Percentiles rank a stretch among this genome's conserved stretches.
phyloP scores from a whole-genome alignment of 2,888 invertebrate genomes.

The Meiosimyza platycephala region DNA sequence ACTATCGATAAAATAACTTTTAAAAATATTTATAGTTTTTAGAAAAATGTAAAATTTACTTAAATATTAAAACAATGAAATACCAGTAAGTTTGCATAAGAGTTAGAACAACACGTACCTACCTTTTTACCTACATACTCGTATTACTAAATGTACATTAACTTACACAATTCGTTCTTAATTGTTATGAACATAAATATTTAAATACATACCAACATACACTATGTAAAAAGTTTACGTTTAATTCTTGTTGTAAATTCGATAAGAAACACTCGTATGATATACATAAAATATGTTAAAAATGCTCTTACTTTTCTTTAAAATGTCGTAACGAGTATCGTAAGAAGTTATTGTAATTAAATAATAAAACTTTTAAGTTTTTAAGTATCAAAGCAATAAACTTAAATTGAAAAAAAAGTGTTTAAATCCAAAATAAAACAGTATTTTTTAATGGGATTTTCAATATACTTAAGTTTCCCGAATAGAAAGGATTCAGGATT shows the following conservation, averaged over 20 bases:
- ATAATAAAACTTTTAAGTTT: background rate
- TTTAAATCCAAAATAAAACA: background rate
- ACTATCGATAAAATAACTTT: slow-evolving; percentile 1
- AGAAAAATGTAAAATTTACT: no score
- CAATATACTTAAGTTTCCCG: background rate
- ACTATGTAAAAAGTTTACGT: background rate
- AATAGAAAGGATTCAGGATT: no score
- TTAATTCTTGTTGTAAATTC: slow-evolving; percentile 7
- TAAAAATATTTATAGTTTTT: no score
- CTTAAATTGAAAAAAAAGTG: background rate
- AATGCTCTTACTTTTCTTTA: slow-evolving; percentile 21
- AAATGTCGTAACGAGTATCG: no score
- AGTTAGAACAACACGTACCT: background rate
- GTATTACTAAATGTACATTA: background rate
- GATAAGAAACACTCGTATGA: slow-evolving; percentile 1
- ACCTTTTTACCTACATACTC: background rate
- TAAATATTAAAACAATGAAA: no score
- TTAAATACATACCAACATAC: background rate
- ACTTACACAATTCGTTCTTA: background rate
- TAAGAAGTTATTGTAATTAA: slow-evolving; percentile 3
- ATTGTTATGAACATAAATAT: background rate
- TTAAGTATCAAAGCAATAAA: slow-evolving; percentile 23
- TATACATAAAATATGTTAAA: background rate
- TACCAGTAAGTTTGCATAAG: no score
- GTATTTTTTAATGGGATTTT: background rate